phyloP scores from a whole-genome alignment of 2,113 vertebrate species.

The Haemorhous mexicanus region DNA sequence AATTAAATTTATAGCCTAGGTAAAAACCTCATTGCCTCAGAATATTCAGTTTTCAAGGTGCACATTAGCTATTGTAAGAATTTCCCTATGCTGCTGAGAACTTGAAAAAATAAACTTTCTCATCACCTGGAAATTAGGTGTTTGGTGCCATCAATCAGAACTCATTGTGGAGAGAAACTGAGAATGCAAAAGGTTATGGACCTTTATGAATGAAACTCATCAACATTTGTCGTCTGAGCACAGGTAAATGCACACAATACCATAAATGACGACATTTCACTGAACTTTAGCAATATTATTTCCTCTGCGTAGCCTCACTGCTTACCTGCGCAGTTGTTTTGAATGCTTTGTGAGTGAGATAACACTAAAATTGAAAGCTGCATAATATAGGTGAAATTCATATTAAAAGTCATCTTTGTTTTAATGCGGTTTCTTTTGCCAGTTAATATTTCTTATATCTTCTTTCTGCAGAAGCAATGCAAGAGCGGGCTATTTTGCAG shows the following conservation, averaged over 20 bases:
- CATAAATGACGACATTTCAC: slow-evolving; percentile 33
- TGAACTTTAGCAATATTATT: slow-evolving; percentile 26
- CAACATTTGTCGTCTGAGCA: not conserved
- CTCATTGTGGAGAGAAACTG: not conserved
- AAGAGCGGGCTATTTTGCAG: not conserved
- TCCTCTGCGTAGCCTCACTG: not conserved
- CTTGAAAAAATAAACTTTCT: not conserved
- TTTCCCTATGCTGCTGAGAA: not conserved
- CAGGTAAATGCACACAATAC: not conserved
- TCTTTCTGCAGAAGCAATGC: slow-evolving; percentile 10
- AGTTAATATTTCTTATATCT: not conserved
- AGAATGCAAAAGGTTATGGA: not conserved
- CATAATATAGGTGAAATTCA: not conserved
- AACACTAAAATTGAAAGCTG: slow-evolving; percentile 66
- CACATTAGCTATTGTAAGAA: not conserved
- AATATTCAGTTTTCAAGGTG: not conserved
- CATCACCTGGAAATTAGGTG: not conserved
- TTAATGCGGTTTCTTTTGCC: slow-evolving; percentile 35
- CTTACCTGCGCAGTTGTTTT: slow-evolving; percentile 48
- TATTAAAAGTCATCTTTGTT: not conserved
- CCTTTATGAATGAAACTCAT: slow-evolving; percentile 1
- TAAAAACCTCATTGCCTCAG: not conserved
- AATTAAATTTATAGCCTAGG: not conserved
- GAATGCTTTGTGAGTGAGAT: slow-evolving; percentile 1
- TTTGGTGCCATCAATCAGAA: accelerated